Conservation (phyloP, 1,140 invertebrate genomes). For the Parapsyche elsis region DNA sequence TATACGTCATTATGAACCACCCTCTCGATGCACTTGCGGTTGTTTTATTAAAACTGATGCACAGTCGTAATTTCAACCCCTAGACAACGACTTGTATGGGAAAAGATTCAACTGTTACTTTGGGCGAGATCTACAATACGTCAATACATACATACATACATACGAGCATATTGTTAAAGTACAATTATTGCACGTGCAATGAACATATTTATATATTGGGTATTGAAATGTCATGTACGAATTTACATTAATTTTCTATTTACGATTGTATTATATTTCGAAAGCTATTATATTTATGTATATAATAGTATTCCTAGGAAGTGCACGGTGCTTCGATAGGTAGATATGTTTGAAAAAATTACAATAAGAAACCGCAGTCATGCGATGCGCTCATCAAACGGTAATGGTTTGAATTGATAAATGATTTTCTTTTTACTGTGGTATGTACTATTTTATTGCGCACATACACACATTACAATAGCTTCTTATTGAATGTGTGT, state of each 20-base stretch:
- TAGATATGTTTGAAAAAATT: constrained; percentile 6
- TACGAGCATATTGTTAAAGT: too few relatives aligned
- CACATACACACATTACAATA: not conserved
- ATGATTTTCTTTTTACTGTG: constrained; percentile 45
- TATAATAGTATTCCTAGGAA: not conserved
- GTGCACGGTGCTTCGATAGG: not conserved
- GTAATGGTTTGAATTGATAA: constrained; percentile 50
- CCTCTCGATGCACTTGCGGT: not conserved
- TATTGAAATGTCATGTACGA: too few relatives aligned
- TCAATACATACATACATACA: too few relatives aligned
- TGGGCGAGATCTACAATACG: too few relatives aligned
- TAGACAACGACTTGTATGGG: not conserved
- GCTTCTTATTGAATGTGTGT: not conserved
- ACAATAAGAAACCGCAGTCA: constrained; percentile 42
- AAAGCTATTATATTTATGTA: not conserved
- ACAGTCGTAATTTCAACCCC: not conserved
- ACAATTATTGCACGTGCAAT: too few relatives aligned
- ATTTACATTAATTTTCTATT: too few relatives aligned
- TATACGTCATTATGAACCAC: constrained; percentile 4
- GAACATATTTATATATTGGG: too few relatives aligned
- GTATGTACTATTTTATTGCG: too few relatives aligned
- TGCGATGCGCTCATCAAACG: constrained; percentile 49
- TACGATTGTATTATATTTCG: too few relatives aligned
- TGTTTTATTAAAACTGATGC: not conserved
- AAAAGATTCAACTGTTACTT: constrained; percentile 1